Percentiles rank a stretch among this genome's conserved stretches.
These are phyloP conservation scores for Crotalus helleri DNA, from an alignment of 2,113 vertebrate species.

Conservation along the genomic window DNA sequence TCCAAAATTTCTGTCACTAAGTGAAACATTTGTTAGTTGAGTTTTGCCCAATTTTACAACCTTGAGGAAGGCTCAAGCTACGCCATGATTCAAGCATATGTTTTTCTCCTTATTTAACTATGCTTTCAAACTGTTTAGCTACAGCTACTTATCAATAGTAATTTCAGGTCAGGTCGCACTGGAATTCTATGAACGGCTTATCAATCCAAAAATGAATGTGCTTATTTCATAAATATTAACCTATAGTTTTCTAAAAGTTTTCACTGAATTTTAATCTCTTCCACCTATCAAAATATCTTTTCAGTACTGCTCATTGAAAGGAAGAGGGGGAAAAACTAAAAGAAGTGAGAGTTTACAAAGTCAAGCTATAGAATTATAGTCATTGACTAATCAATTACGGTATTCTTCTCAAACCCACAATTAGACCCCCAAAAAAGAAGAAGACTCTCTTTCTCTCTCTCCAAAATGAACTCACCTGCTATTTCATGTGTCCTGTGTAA, in stretches of 20 bases:
- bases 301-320: conserved; percentile 48
- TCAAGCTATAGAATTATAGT: neutral
- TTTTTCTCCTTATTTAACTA: conserved; percentile 37
- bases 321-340: neutral
- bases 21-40: neutral
- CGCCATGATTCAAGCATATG: conserved; percentile 40
- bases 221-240: conserved; percentile 58
- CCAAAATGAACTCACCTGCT: neutral
- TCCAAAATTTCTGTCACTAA: neutral
- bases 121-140: conserved; percentile 29
- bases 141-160: conserved; percentile 34
- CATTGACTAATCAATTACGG: neutral
- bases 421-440: neutral
- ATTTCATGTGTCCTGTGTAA: neutral
- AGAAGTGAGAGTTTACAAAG: conserved; percentile 22
- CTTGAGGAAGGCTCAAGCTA: neutral
- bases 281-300: conserved; percentile 20
- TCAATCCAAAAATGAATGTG: conserved; percentile 48
- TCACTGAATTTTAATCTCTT: conserved; percentile 55
- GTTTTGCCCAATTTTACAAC: neutral
- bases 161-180: conserved; percentile 52
- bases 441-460: neutral
- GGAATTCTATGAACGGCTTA: conserved; percentile 56
- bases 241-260: conserved; percentile 38
- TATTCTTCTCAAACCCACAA: neutral